These are phyloP conservation scores for Muscicapa adusta DNA, from an alignment of 2,113 vertebrate species.

Conservation along the genomic window DNA sequence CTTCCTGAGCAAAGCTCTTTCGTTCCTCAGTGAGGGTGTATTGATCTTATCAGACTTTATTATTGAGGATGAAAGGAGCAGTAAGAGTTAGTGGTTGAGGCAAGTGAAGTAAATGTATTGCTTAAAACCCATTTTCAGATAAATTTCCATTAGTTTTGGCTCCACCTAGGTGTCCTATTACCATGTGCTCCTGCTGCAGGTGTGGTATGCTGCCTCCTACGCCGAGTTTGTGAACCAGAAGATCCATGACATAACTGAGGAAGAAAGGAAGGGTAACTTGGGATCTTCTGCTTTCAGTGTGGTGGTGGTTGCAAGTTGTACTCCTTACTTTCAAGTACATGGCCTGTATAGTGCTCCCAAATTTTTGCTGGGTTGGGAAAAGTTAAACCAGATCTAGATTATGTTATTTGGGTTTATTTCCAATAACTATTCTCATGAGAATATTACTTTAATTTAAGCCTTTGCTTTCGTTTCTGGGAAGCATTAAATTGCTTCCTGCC, in stretches of 20 bases:
- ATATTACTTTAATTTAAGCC: background rate
- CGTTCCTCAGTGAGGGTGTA: background rate
- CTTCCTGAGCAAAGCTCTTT: background rate
- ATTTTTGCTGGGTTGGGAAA: background rate
- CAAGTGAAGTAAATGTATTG: background rate
- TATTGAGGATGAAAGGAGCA: background rate
- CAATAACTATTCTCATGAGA: background rate
- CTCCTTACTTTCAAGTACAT: background rate
- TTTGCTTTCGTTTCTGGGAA: background rate
- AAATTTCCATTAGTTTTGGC: background rate
- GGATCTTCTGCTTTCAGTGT: background rate
- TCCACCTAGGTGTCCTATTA: background rate
- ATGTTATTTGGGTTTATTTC: background rate
- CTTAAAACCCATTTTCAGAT: background rate
- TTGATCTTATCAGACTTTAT: background rate
- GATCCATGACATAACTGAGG: constrained; percentile 92
- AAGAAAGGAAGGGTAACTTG: constrained; percentile 90
- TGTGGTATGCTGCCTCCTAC: constrained; percentile 97
- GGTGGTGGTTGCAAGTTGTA: background rate
- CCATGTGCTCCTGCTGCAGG: constrained; percentile 70
- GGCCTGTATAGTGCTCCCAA: background rate
- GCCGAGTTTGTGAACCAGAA: constrained; percentile 96
- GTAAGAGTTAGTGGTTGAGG: background rate
- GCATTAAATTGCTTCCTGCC: background rate
- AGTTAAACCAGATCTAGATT: background rate